Evolutionary conservation across 2,888 invertebrate genomes (phyloP), one percentile per base, ranked within the genome.

Genomic region (Drosophila melanocephala): DNA sequence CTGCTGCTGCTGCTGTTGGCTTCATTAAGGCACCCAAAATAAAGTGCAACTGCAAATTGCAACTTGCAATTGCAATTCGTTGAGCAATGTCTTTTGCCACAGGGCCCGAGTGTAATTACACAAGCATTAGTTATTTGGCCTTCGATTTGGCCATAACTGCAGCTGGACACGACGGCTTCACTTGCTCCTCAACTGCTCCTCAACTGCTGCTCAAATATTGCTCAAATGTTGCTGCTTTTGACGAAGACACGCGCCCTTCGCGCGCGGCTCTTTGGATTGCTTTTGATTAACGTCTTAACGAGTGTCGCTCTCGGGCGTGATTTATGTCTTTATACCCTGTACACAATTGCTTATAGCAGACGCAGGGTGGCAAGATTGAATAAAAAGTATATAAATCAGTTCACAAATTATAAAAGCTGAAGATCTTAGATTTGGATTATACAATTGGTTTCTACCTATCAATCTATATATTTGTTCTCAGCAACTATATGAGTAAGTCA

Each of bases 281-380:
- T 80, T 85, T 89, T 87, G 85, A 85, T 89, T 87, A 85, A 87
- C 90, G 88, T 87, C 90, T 85, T 84, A 83, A 85, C 89, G 88
- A 89, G 77, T 80, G 73, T 79, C 75, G 65, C 65, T 74, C 73
- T 77, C 67, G 74, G 85, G 83, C 82, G 84, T 85, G 88, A 85
- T 89, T 85, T 89, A 85, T 85, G 84, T 76, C 60, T 72, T 72
- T 19, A 51, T 60, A 53, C 72, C 52, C 70, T n/a, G 7, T 32
- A 58, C 2, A 22, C 3, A n/a, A 19, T 2, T 28, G 5, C 22
- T 22, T 1, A 22, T 12, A 22, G 22, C 9, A 16, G 26, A 28
- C 7, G 26, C 1, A 16, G 16, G 9, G 47, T 47, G 26, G 16
- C 16, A 26, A 26, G 16, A 0, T 5, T 22, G 4, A 44, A 14